These are phyloP conservation scores for Taenaris catops DNA, from an alignment of 2,888 invertebrate species.

Conservation along the genomic window DNA sequence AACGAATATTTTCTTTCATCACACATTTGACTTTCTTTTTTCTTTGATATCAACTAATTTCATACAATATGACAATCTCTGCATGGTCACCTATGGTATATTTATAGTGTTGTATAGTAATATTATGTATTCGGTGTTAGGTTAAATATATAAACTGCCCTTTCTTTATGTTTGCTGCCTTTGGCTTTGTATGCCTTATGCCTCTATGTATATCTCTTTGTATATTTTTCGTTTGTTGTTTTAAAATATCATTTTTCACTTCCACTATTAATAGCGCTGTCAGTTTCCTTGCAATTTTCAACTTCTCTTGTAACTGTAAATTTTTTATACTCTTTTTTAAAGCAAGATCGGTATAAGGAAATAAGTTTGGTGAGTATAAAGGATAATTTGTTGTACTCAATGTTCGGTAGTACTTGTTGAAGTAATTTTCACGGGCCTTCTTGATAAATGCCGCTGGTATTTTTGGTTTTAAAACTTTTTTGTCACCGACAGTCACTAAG, in stretches of 20 bases:
- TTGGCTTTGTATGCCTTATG: too few relatives aligned
- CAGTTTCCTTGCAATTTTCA: slow-evolving; percentile 43
- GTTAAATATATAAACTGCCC: too few relatives aligned
- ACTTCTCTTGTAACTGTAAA: slow-evolving; percentile 29
- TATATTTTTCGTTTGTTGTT: slow-evolving; percentile 2
- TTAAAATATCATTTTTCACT: slow-evolving; percentile 11
- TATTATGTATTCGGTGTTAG: too few relatives aligned
- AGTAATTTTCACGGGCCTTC: slow-evolving; percentile 54
- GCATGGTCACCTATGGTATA: too few relatives aligned
- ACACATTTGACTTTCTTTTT: too few relatives aligned
- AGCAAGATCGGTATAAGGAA: not conserved
- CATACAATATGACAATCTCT: too few relatives aligned
- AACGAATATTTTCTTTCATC: too few relatives aligned
- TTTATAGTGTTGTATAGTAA: too few relatives aligned
- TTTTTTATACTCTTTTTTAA: slow-evolving; percentile 4
- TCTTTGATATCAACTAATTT: too few relatives aligned
- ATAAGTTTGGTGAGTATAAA: slow-evolving; percentile 1
- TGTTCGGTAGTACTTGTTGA: slow-evolving; percentile 39
- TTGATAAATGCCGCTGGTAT: slow-evolving; percentile 41
- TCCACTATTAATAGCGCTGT: slow-evolving; percentile 37
- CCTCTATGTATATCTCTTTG: too few relatives aligned
- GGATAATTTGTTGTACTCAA: slow-evolving; percentile 28
- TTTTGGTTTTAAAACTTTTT: slow-evolving; percentile 29
- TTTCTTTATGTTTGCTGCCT: too few relatives aligned
- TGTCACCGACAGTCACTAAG: slow-evolving; percentile 33